Evolutionary conservation across 2,888 invertebrate genomes (phyloP).

Genomic region (Lycaena phlaeas): DNA sequence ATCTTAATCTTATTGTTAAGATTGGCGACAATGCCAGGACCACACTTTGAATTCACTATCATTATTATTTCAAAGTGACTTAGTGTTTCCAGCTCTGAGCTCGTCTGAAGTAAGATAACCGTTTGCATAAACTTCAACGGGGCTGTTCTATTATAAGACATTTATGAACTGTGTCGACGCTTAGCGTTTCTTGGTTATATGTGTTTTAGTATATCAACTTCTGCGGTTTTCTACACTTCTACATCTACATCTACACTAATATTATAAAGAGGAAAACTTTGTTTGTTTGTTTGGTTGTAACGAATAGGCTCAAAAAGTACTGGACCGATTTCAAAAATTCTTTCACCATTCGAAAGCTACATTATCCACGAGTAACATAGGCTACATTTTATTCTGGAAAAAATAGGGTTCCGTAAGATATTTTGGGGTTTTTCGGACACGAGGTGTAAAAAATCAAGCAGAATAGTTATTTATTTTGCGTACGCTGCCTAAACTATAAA

Average conservation of each 20-base stretch:
- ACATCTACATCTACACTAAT: constrained; percentile 7
- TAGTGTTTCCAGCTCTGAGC: constrained; percentile 8
- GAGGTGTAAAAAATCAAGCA: no score
- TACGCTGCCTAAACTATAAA: no score
- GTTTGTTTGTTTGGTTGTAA: no score
- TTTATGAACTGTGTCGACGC: background rate
- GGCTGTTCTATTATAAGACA: background rate
- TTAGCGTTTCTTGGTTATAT: background rate
- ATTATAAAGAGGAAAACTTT: no score
- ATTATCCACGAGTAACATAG: no score
- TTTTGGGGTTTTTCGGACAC: no score
- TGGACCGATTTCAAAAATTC: no score
- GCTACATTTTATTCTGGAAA: no score
- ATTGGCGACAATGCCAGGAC: background rate
- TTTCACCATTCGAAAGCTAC: no score
- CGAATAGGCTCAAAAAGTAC: no score
- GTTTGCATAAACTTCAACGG: constrained; percentile 6
- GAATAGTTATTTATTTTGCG: no score
- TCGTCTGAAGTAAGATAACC: background rate
- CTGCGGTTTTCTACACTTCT: background rate
- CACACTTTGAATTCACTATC: constrained; percentile 8
- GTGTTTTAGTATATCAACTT: background rate
- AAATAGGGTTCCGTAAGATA: no score
- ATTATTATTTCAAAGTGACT: constrained; percentile 11
- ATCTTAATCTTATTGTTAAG: background rate